Evolutionary conservation across 2,113 vertebrate species (phyloP), one percentile per base, ranked within the genome.

Genomic region (Nettapus auritus): DNA sequence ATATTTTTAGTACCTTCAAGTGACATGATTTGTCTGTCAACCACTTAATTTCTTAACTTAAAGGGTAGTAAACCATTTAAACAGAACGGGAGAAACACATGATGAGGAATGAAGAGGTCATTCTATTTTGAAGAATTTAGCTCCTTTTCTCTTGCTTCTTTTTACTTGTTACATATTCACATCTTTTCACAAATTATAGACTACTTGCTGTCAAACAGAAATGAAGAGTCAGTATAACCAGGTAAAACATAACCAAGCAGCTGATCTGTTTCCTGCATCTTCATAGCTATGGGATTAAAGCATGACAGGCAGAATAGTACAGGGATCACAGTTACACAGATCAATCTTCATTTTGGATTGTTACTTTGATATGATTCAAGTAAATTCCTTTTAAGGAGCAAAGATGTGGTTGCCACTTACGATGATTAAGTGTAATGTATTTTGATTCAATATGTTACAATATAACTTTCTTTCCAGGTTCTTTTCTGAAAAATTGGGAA

Each of bases 331-430:
- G 50, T 85, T 52, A 64, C 16, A 92, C 55, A 83, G 74, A 93
- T 94, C 81, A 97, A 22, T 94, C 89, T 92, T 96, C 87, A 96
- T 96, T 96, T 94, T 60, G 63, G 63, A 89, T 94, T 81, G 76
- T 86, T 94, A 80, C 46, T 86, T 96, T 92, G 69, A 50, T 92
- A 73, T 92, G 69, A 96, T 95, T 50, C 88, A 89, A 70, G 69
- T 90, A 97, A 96, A 95, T 86, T 94, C 44, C 33, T 90, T 75
- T 94, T 89, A 96, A 83, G 69, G 89, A 90, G 9, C 64, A 87
- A 26, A 36, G 55, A 88, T 94, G 53, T 77, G 34, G 50, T 89
- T 97, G 77, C 62, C 40, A 95, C 57, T 97, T 97, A 92, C 0
- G 0, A 36, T 86, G 63, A 93, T 96, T 66, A 97, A 97, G 56